phyloP scores from a whole-genome alignment of 1,140 invertebrate genomes.

The Pteromalus puparum region DNA sequence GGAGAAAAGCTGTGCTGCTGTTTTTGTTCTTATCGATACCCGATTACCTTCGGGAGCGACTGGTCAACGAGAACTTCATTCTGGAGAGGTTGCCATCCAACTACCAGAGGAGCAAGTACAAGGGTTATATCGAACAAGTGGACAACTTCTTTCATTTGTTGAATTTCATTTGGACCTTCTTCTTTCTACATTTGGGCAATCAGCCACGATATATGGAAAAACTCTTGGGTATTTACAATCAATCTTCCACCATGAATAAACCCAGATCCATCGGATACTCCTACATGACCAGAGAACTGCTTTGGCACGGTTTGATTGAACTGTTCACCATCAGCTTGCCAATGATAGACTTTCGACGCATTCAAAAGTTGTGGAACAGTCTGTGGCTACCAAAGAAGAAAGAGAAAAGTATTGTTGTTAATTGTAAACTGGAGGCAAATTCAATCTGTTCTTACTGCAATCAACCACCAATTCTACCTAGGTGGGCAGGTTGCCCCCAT shows the following conservation, averaged over 20 bases:
- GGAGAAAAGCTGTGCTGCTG: constrained; percentile 65
- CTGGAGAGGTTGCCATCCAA: constrained; percentile 35
- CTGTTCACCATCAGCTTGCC: constrained; percentile 68
- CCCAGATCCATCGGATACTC: constrained; percentile 72
- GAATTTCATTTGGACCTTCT: constrained; percentile 67
- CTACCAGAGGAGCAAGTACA: constrained; percentile 51
- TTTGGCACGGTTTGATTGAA: constrained; percentile 72
- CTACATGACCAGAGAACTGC: constrained; percentile 72
- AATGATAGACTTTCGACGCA: constrained; percentile 68
- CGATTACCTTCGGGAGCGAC: constrained; percentile 63
- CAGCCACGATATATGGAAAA: constrained; percentile 67
- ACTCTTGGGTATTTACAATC: constrained; percentile 64
- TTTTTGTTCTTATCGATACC: constrained; percentile 64
- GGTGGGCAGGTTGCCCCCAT: constrained; percentile 69
- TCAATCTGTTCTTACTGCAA: constrained; percentile 68
- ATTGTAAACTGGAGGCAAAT: constrained; percentile 57
- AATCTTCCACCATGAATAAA: constrained; percentile 59
- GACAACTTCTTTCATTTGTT: constrained; percentile 60
- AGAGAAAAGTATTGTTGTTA: background rate
- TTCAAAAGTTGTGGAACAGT: constrained; percentile 61
- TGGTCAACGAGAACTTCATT: constrained; percentile 54
- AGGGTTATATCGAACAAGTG: constrained; percentile 58
- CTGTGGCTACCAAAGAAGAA: constrained; percentile 55
- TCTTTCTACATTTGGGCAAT: constrained; percentile 68
- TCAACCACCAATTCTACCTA: constrained; percentile 67